Conservation (phyloP, 2,888 invertebrate genomes). For the Tinea pellionella region DNA sequence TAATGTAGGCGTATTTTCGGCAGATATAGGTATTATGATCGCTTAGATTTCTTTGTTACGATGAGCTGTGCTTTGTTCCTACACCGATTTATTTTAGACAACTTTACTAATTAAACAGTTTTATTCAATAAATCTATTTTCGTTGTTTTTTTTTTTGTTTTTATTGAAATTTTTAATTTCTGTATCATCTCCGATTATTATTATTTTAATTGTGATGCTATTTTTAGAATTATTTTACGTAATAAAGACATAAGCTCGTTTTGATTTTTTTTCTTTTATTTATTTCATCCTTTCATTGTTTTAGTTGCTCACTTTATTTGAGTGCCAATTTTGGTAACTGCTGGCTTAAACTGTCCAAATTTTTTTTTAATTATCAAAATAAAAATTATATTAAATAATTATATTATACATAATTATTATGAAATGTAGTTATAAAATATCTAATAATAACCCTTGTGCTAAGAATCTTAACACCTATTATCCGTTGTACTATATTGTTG, state of each 20-base stretch:
- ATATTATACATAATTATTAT: background rate
- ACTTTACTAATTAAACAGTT: background rate
- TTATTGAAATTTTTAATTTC: constrained; percentile 4
- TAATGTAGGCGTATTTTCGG: too few relatives aligned
- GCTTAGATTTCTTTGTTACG: background rate
- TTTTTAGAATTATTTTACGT: constrained; percentile 59
- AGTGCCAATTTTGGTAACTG: background rate
- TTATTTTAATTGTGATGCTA: constrained; percentile 52
- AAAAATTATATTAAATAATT: too few relatives aligned
- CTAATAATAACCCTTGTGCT: background rate
- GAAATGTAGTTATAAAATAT: background rate
- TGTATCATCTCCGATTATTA: constrained; percentile 7
- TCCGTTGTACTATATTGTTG: too few relatives aligned
- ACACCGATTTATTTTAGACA: constrained; percentile 4
- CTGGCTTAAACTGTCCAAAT: too few relatives aligned
- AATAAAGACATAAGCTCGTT: constrained; percentile 57
- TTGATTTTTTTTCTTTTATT: constrained; percentile 28
- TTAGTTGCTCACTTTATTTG: background rate
- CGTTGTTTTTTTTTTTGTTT: background rate
- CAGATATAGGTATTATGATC: too few relatives aligned
- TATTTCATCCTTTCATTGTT: constrained; percentile 5
- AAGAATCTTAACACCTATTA: too few relatives aligned
- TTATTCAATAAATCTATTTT: background rate
- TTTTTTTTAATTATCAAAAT: too few relatives aligned
- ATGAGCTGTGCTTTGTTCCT: constrained; percentile 13